Base-by-base conservation (phyloP, 2,113 vertebrate genomes). In the Irena cyanogastra region DNA sequence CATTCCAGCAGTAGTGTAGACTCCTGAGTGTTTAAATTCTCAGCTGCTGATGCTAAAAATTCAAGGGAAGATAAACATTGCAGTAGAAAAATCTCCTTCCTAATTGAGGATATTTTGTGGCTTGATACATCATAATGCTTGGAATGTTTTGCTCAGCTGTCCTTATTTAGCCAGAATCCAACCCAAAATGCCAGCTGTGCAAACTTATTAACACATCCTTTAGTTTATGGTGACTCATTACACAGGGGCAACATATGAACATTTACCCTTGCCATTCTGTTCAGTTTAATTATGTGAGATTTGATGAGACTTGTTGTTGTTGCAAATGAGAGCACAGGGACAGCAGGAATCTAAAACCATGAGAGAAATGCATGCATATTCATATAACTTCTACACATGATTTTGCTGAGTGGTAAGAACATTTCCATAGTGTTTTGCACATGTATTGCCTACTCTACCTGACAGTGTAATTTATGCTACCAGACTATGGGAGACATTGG, bases 191-290 rank as follows among this genome's bases (percentile, higher is more conserved):
- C 90, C 90, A 94, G 78, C 94, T 97, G 96, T 76, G 85, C 74
- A 90, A 83, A 95, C 61, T 91, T 93, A 94, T 87, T 95, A 94
- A 52, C 61, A 45, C 70, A 93, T 93, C 57, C 41, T 96, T 90
- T 85, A 72, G 75, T 79, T 93, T 92, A 61, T 80, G 75, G 68
- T 94, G 90, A 93, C 87, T 95, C 95, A 95, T 94, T 95, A 90
- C 92, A 83, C 88, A 91, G 49, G 57, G 82, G 82, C 41, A 90
- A 52, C 5, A 5, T 76, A 65, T 53, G 78, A 96, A 86, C 82
- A 88, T 80, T 95, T 92, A 86, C 53, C 37, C 88, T 76, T 94
- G 54, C 54, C n/a, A 77, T 82, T 94, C 79, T 85, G 61, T 85
- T 95, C 59, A 61, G 85, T 88, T 93, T 94, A 94, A 93, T 97